These are phyloP conservation scores for Aulostomus chinensis DNA, from an alignment of 2,797 vertebrate species.

Conservation along the genomic window DNA sequence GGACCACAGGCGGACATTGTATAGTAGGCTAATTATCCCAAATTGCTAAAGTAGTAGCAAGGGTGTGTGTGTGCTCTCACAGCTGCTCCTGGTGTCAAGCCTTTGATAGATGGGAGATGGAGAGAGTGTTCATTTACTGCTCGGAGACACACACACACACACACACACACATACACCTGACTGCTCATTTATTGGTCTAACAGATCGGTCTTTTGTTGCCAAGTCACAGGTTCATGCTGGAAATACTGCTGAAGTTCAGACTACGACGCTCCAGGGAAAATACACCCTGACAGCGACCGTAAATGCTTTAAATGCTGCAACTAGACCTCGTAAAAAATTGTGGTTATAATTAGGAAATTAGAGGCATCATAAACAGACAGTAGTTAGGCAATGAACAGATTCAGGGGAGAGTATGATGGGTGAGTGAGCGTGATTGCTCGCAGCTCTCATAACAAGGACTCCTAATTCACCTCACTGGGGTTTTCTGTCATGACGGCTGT, in stretches of 20 bases:
- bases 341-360: conserved; percentile 65
- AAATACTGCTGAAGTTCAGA: conserved; percentile 56
- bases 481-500: conserved; percentile 7
- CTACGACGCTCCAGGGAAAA: conserved; percentile 48
- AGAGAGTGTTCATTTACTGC: conserved; percentile 80
- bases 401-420: conserved; percentile 41
- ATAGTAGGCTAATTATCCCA: conserved; percentile 83
- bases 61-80: conserved; percentile 51
- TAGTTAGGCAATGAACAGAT: conserved; percentile 51
- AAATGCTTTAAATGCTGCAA: conserved; percentile 53
- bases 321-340: conserved; percentile 58
- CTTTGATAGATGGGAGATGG: conserved; percentile 80
- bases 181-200: conserved; percentile 79
- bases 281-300: conserved; percentile 50
- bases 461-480: conserved; percentile 1
- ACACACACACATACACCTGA: conserved; percentile 67
- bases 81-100: conserved; percentile 78
- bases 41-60: conserved; percentile 82
- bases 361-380: conserved; percentile 58
- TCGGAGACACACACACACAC: conserved; percentile 53
- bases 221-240: conserved; percentile 51
- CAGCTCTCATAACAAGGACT: conserved; percentile 31
- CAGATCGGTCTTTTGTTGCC: conserved; percentile 81
- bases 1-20: conserved; percentile 77
- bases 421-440: conserved; percentile 40